Conservation (phyloP, 2,113 vertebrate species). For the Xenopus laevis region DNA sequence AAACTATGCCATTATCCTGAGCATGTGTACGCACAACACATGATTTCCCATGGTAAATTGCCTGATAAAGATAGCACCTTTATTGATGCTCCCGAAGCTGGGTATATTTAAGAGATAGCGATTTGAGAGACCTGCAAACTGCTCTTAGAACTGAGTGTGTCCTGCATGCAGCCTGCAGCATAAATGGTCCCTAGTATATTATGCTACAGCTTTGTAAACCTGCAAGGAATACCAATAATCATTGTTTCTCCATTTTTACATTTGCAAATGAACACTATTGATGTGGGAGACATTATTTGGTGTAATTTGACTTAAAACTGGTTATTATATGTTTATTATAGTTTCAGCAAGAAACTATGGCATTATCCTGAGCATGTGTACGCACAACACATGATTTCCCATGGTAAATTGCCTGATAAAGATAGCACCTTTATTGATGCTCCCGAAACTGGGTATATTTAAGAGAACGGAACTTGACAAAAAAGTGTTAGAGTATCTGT, state of each 20-base stretch:
- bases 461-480: conserved; percentile 1
- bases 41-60: conserved; percentile 2
- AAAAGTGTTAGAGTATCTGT: background rate
- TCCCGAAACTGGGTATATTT: background rate
- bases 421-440: conserved; percentile 16
- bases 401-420: conserved; percentile 14
- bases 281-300: background rate
- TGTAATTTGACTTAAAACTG: conserved; percentile 4
- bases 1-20: conserved; percentile 8
- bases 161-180: no score
- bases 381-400: background rate
- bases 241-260: background rate
- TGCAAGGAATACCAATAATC: background rate
- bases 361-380: conserved; percentile 12
- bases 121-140: no score
- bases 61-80: conserved; percentile 14
- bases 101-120: background rate
- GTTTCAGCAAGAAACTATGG: background rate
- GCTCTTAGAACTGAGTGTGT: no score
- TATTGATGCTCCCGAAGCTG: conserved; percentile 1
- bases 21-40: background rate
- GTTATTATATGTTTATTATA: conserved; percentile 1
- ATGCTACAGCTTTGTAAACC: no score
- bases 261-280: background rate
- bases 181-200: no score